These are phyloP conservation scores for Dilophus febrilis DNA, from an alignment of 2,888 invertebrate species.

Conservation along the genomic window DNA sequence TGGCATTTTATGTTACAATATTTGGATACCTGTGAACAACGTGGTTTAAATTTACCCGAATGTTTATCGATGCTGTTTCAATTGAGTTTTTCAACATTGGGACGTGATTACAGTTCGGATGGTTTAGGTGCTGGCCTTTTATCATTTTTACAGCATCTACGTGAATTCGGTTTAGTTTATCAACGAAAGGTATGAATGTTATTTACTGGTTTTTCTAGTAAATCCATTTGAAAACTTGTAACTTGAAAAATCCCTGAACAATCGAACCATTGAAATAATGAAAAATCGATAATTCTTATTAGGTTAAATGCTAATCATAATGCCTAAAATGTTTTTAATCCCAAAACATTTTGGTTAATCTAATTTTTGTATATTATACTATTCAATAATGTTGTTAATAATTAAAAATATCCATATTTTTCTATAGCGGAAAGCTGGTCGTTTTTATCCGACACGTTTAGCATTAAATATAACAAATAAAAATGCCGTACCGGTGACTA, in stretches of 20 bases:
- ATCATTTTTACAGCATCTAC: conserved; percentile 81
- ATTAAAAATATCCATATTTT: too few relatives aligned
- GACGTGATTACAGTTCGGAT: conserved; percentile 92
- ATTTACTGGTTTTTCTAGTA: too few relatives aligned
- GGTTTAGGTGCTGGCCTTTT: conserved; percentile 77
- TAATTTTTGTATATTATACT: too few relatives aligned
- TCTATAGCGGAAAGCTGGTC: conserved; percentile 72
- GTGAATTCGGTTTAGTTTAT: conserved; percentile 95
- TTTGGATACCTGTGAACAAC: conserved; percentile 75
- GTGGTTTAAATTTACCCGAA: conserved; percentile 74
- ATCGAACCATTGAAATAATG: too few relatives aligned
- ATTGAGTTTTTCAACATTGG: conserved; percentile 84
- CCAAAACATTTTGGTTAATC: too few relatives aligned
- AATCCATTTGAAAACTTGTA: conserved; percentile 4
- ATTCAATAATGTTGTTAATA: background rate
- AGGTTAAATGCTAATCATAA: too few relatives aligned
- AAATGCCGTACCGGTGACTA: conserved; percentile 28
- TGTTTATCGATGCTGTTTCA: conserved; percentile 93
- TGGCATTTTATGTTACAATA: conserved; percentile 97
- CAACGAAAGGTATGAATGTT: conserved; percentile 60
- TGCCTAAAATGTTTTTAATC: too few relatives aligned
- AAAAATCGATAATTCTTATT: too few relatives aligned
- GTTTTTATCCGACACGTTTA: conserved; percentile 89
- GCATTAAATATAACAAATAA: conserved; percentile 66
- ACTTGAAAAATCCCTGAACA: too few relatives aligned